phyloP scores from a whole-genome alignment of 2,113 vertebrate genomes.

The Carollia perspicillata region DNA sequence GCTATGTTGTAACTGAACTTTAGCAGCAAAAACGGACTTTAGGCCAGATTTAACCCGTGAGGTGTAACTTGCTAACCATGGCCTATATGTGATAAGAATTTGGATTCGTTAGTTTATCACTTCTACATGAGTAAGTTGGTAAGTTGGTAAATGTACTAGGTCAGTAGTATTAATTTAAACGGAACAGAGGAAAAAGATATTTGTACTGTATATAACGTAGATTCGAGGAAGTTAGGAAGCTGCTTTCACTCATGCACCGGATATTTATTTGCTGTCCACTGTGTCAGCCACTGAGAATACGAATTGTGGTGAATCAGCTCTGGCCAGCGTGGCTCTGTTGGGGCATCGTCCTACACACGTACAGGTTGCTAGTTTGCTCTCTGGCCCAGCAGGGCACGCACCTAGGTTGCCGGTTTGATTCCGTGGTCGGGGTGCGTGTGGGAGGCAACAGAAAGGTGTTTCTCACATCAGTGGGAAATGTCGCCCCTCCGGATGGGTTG shows the following conservation, averaged over 20 bases:
- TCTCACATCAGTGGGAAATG: too few species aligned
- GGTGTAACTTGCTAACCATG: neutral
- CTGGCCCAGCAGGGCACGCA: too few species aligned
- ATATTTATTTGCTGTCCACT: neutral
- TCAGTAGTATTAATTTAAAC: neutral
- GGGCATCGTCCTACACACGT: too few species aligned
- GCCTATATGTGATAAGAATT: neutral
- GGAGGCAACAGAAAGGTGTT: too few species aligned
- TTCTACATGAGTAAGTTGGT: constrained; percentile 10
- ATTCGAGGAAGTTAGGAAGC: neutral
- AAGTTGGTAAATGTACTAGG: constrained; percentile 32
- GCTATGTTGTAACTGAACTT: neutral
- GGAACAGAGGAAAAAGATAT: neutral
- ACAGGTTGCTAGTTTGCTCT: too few species aligned
- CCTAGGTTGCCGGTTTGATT: too few species aligned
- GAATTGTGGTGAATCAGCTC: neutral
- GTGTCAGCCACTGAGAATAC: neutral
- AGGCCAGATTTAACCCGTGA: neutral
- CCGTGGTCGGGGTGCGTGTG: too few species aligned
- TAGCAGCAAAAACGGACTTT: neutral
- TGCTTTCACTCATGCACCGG: neutral
- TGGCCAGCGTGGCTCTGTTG: too few species aligned
- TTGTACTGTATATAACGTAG: neutral
- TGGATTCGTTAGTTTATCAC: constrained; percentile 33
- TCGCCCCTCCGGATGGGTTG: neutral